These are phyloP conservation scores for Zaprionus bogoriensis DNA, from an alignment of 2,888 invertebrate species.

Conservation along the genomic window DNA sequence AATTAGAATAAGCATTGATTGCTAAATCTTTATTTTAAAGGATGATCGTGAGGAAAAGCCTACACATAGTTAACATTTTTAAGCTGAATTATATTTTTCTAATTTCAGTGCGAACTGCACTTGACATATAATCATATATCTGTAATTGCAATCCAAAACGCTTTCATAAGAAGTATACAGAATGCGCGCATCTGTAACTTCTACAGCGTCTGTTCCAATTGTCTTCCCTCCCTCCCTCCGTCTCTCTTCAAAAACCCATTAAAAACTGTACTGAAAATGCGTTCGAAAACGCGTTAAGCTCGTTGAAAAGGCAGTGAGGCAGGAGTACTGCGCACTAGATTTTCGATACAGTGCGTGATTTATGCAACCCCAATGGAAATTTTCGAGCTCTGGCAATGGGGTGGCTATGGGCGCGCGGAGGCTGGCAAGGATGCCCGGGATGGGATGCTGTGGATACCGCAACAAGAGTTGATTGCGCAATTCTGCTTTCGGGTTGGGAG, in stretches of 20 bases:
- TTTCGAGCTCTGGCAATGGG: constrained; percentile 35
- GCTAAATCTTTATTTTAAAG: no score
- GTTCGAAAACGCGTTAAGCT: constrained; percentile 63
- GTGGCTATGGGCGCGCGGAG: constrained; percentile 42
- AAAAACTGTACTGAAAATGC: constrained; percentile 63
- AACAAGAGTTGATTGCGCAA: constrained; percentile 36
- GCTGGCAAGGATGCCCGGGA: constrained; percentile 18
- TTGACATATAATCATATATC: no score
- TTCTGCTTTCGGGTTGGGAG: constrained; percentile 14
- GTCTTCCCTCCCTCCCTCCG: no score
- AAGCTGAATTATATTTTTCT: no score
- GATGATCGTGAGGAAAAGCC: no score
- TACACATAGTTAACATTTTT: no score
- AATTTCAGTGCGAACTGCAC: no score
- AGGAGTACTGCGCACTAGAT: constrained; percentile 56
- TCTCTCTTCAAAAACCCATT: constrained; percentile 27
- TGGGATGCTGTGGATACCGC: constrained; percentile 48
- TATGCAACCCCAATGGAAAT: constrained; percentile 66
- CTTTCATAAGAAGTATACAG: no score
- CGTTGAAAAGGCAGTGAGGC: constrained; percentile 60
- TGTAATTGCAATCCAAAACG: no score
- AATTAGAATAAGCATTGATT: no score
- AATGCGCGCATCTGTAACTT: no score
- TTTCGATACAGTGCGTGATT: constrained; percentile 41
- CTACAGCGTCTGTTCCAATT: no score